These are phyloP conservation scores for Drosophila siamana DNA, from an alignment of 2,888 invertebrate species.

Conservation along the genomic window DNA sequence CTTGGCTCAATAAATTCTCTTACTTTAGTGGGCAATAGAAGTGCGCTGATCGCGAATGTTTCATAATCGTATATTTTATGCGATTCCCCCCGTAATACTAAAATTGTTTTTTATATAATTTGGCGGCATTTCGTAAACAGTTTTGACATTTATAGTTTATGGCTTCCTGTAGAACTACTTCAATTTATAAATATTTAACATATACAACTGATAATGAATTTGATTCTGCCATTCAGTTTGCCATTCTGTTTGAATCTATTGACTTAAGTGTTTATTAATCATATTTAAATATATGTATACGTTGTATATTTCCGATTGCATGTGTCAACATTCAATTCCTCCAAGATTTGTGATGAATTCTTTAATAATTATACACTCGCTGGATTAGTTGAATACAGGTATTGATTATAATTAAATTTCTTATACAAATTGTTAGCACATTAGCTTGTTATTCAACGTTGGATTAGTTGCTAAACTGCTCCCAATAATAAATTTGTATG, in stretches of 20 bases:
- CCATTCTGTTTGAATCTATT: too few species aligned
- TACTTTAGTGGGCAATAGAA: background rate
- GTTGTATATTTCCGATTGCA: background rate
- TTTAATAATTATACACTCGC: background rate
- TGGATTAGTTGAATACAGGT: background rate
- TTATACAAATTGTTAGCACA: background rate
- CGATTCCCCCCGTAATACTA: too few species aligned
- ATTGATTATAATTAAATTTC: background rate
- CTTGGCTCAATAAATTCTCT: constrained; percentile 9
- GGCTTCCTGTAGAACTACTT: background rate
- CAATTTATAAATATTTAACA: background rate
- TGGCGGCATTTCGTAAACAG: too few species aligned
- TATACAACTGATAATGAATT: background rate
- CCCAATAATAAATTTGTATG: constrained; percentile 9
- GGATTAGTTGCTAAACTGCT: background rate
- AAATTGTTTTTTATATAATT: too few species aligned
- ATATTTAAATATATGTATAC: background rate
- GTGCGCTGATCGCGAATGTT: background rate
- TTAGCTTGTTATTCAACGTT: constrained; percentile 1
- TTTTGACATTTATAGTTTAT: background rate
- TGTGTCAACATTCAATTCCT: background rate
- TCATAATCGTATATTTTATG: too few species aligned
- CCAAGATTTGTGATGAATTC: background rate
- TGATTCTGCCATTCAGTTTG: background rate
- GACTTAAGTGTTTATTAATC: background rate